Percentiles rank a stretch among this genome's conserved stretches.
Conservation (phyloP, 2,797 vertebrate species). For the Limosa lapponica region DNA sequence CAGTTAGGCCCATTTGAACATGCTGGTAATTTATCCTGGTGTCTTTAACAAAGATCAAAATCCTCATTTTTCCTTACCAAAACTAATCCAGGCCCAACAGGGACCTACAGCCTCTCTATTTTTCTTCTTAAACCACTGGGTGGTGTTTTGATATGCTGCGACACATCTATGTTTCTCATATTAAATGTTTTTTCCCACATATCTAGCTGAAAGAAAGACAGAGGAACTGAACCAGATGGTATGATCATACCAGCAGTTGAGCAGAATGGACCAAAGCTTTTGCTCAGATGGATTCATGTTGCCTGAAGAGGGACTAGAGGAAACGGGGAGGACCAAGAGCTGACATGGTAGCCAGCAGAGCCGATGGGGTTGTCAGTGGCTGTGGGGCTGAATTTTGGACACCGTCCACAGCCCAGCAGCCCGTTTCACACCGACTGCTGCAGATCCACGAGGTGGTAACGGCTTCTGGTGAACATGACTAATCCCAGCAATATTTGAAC, state of each 20-base stretch:
- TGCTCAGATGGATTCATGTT: background rate
- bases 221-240: background rate
- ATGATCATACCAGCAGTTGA: background rate
- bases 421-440: background rate
- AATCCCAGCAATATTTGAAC: background rate
- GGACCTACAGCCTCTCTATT: background rate
- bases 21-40: background rate
- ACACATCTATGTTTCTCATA: background rate
- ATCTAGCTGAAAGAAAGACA: background rate
- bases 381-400: background rate
- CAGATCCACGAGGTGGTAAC: background rate
- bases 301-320: background rate
- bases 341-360: background rate
- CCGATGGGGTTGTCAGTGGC: accelerated
- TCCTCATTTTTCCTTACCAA: background rate
- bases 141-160: background rate
- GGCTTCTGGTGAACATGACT: background rate
- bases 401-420: background rate
- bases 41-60: background rate
- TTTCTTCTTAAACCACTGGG: background rate
- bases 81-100: background rate
- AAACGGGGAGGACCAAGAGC: accelerated
- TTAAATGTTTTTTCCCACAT: background rate
- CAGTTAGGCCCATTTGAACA: background rate
- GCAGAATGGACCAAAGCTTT: background rate